Conservation (phyloP, 2,797 vertebrate genomes). For the Hyperoplus immaculatus region DNA sequence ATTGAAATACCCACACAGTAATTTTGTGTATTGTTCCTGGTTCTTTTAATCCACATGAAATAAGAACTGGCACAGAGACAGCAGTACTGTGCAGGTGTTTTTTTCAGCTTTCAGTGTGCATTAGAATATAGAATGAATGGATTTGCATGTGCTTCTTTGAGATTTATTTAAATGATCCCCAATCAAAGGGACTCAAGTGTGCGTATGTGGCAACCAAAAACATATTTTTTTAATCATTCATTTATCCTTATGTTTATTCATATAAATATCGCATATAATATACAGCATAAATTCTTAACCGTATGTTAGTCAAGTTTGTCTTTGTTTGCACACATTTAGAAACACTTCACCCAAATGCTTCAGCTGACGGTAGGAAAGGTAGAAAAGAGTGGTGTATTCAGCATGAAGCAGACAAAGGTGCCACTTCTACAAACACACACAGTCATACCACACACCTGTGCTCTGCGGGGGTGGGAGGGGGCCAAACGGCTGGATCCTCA, state of each 20-base stretch:
- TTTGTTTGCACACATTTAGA: background rate
- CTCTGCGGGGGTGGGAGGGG: slow-evolving; percentile 94
- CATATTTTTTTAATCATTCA: background rate
- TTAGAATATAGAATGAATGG: slow-evolving; percentile 2
- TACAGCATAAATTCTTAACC: too few species aligned
- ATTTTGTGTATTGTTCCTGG: too few species aligned
- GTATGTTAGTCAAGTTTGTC: background rate
- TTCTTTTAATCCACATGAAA: background rate
- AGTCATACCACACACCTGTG: slow-evolving; percentile 87
- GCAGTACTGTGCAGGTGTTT: background rate
- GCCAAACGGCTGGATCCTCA: slow-evolving; percentile 93
- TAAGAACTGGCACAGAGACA: background rate
- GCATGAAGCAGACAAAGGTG: background rate
- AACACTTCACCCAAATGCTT: background rate
- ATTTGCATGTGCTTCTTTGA: background rate
- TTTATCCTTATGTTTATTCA: background rate
- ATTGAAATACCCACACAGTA: background rate
- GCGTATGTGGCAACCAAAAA: background rate
- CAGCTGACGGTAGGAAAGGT: background rate
- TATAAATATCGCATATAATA: background rate
- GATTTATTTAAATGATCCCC: background rate
- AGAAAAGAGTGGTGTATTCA: background rate
- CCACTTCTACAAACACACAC: background rate
- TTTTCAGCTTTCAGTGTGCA: background rate
- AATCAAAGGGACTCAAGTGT: background rate